A percentile compares a stretch with the other conserved stretches of the same genome.
phyloP scores from a whole-genome alignment of 2,113 vertebrate genomes.

The Glaucidium brasilianum region DNA sequence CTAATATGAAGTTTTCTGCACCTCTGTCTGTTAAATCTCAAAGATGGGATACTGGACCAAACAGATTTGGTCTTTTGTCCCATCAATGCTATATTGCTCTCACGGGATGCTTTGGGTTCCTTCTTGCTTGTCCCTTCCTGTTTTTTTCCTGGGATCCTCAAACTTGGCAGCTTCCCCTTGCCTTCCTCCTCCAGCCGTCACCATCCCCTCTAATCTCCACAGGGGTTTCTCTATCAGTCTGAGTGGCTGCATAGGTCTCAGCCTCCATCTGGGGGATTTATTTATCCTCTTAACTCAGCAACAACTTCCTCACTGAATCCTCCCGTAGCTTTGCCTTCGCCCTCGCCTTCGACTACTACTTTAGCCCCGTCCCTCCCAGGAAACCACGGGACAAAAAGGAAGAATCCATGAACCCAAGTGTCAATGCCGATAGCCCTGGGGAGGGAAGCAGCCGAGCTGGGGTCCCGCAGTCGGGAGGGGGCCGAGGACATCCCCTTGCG shows the following conservation, averaged over 20 bases:
- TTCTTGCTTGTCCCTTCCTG: neutral
- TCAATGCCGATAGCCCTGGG: neutral
- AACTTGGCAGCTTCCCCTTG: neutral
- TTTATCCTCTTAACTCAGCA: slow-evolving; percentile 67
- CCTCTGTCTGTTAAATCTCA: neutral
- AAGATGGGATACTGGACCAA: neutral
- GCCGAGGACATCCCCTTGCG: too few species aligned
- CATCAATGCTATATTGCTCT: neutral
- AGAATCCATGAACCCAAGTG: neutral
- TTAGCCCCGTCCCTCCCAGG: neutral
- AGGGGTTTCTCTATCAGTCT: slow-evolving; percentile 40
- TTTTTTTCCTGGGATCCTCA: neutral
- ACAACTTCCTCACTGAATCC: neutral
- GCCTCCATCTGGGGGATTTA: slow-evolving; percentile 62
- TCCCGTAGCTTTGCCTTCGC: neutral
- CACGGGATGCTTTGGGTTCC: neutral
- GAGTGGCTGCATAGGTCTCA: slow-evolving; percentile 25
- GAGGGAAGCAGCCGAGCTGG: fast-evolving
- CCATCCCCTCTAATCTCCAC: slow-evolving; percentile 3
- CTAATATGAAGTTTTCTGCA: neutral
- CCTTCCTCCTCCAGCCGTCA: neutral
- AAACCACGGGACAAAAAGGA: neutral
- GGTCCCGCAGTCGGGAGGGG: neutral
- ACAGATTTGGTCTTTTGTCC: neutral
- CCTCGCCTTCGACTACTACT: neutral